Evolutionary conservation across 2,888 invertebrate species (phyloP), one percentile per base, ranked within the genome.

Genomic region (Apodemia zela): DNA sequence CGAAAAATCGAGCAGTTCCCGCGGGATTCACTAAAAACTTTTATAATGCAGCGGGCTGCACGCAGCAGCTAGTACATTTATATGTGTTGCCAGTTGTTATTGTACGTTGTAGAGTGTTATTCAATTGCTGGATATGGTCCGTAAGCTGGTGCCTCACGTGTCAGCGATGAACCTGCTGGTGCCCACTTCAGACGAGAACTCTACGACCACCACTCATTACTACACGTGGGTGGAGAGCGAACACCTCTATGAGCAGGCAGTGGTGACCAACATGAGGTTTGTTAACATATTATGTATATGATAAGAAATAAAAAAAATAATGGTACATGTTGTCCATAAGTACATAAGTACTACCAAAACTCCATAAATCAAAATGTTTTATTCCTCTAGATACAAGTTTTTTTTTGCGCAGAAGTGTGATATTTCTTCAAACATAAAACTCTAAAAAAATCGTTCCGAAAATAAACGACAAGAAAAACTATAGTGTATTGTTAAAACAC

Each of bases 141-240:
- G 97, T 84, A 96, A 97, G 74, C 93, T 98, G 75, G 85, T 98
- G 25, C 98, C 98, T 0, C 96, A 97, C 72, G 96, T 98, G 5
- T 94, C 97, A 0, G 96, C 96, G 0, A 90, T 98, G 72, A 98
- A 98, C 88, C 93, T 96, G 65, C 80, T 95, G 35, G 75, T 87
- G 29, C 87, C 89, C 0, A 72, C 66, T 8, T 66, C 73, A 0
- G 84, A 90, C 63, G 85, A 82, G 42, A 68, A 76, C 21, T 77
- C 76, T 54, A 74, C 77, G 17, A 79, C 84, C 61, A 97, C 97
- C 1, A 96, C 97, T 66, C 95, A 96, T 76, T 97, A 97, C 87
- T 98, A 97, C 81, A 96, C 97, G 5, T 95, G 97, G 93, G 94
- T 98, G 1, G 99, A 99, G 87, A 98, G 98, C 81, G 98, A 98